Evolutionary conservation across 1,140 invertebrate species (phyloP), one percentile per base, ranked within the genome.

Genomic region (Orchestia grillus): DNA sequence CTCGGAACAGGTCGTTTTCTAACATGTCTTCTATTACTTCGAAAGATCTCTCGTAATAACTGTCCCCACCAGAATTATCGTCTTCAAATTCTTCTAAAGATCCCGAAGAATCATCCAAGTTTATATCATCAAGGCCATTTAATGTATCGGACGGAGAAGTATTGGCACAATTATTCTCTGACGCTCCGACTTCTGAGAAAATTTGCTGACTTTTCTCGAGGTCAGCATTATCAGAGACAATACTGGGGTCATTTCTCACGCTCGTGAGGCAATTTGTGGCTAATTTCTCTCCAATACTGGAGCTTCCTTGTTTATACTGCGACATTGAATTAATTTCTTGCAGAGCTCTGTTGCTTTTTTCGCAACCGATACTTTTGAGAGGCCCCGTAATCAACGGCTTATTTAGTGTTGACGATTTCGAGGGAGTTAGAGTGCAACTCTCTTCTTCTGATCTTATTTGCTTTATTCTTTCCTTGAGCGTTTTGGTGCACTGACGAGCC

Each of bases 211-310:
- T 44, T 0, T n/a, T 44, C 36, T 40, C 92, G 43, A 40, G 16
- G 43, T 94, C 8, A 44, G 44, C 47, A 44, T 94, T 94, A 45
- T 44, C 44, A 11, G 41, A 44, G 19, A 94, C 16, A 45, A 44
- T 47, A 47, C 43, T 43, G 0, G n/a, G 28, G 23, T 90, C 88
- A 90, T 42, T 90, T 90, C 42, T 90, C 15, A 90, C 4, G 40
- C 15, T 94, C 16, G 36, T 40, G 8, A 44, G 11, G 47, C 44
- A 44, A 45, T 45, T 94, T 4, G 36, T 98, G 16, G 98, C 98
- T 97, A 99, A 99, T 96, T 98, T 98, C 47, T 98, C 98, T 0
- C 99, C 99, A 96, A 99, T 98, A 96, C 98, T 98, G 91, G 98
- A 98, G 97, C 98, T 99, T 44, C 98, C 98, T 97, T 98, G 98